phyloP scores from a whole-genome alignment of 2,888 invertebrate species.

The Arge pagana region DNA sequence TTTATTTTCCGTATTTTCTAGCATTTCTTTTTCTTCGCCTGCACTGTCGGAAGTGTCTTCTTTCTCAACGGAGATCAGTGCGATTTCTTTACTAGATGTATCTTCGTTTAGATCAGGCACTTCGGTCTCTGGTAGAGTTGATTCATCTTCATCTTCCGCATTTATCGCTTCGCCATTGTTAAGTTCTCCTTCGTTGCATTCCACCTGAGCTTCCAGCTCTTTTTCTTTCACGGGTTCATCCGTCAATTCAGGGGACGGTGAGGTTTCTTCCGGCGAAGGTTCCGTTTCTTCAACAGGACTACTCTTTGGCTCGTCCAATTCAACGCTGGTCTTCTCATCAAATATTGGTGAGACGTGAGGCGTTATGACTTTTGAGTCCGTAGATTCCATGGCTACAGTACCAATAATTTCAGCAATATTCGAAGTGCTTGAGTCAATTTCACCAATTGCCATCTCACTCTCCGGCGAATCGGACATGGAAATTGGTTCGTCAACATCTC shows the following conservation, averaged over 20 bases:
- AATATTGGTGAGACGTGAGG: slow-evolving; percentile 7
- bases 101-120: slow-evolving; percentile 19
- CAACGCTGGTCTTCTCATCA: slow-evolving; percentile 25
- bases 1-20: slow-evolving; percentile 23
- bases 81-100: slow-evolving; percentile 53
- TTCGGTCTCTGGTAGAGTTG: slow-evolving; percentile 21
- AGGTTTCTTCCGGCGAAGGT: slow-evolving; percentile 24
- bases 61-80: slow-evolving; percentile 56
- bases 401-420: slow-evolving; percentile 63
- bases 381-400: slow-evolving; percentile 45
- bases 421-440: slow-evolving; percentile 62
- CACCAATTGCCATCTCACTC: slow-evolving; percentile 62
- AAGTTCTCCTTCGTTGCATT: slow-evolving; percentile 11
- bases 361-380: slow-evolving; percentile 40
- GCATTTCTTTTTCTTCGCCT: slow-evolving; percentile 27
- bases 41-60: slow-evolving; percentile 24
- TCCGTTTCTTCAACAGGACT: slow-evolving; percentile 16
- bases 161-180: slow-evolving; percentile 11
- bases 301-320: slow-evolving; percentile 1
- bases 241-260: slow-evolving; percentile 23
- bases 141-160: slow-evolving; percentile 18
- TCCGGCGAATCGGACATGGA: slow-evolving; percentile 58
- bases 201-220: slow-evolving; percentile 10
- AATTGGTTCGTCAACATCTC: slow-evolving; percentile 59
- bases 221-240: slow-evolving; percentile 5